Evolutionary conservation across 2,113 vertebrate species (phyloP).

Genomic region (Todiramphus chloris): DNA sequence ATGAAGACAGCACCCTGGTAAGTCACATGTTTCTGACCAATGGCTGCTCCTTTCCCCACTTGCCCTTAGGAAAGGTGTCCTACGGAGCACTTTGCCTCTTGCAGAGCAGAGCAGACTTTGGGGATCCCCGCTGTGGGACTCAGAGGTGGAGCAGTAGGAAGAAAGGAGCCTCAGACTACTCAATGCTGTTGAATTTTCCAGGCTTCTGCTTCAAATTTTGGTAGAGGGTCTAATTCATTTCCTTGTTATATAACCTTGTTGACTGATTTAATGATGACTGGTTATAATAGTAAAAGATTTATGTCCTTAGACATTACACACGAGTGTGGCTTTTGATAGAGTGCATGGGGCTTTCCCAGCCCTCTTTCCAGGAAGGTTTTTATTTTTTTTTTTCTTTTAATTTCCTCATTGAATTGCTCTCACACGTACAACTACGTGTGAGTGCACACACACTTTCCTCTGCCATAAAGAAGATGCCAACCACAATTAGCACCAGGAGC

Average conservation of each 20-base stretch:
- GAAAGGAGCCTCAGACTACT: not conserved
- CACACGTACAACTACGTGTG: not conserved
- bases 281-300: conserved; percentile 36
- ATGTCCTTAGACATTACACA: not conserved
- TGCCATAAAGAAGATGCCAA: not conserved
- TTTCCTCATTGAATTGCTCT: conserved; percentile 7
- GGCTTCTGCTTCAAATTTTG: not conserved
- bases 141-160: not conserved
- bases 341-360: not conserved
- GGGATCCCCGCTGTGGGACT: not conserved
- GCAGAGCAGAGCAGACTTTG: not conserved
- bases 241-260: not conserved
- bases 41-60: not conserved
- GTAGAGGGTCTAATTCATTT: conserved; percentile 3
- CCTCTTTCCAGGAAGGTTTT: not conserved
- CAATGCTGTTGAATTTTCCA: not conserved
- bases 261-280: conserved; percentile 16
- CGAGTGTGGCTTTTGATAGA: not conserved
- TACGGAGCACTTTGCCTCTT: not conserved
- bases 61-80: not conserved
- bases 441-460: not conserved
- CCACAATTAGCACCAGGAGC: not conserved
- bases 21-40: not conserved
- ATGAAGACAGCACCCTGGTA: too few species aligned
- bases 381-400: not conserved